Percentiles rank a stretch among this genome's conserved stretches.
phyloP scores from a whole-genome alignment of 2,113 vertebrate species.

The Hipposideros armiger region DNA sequence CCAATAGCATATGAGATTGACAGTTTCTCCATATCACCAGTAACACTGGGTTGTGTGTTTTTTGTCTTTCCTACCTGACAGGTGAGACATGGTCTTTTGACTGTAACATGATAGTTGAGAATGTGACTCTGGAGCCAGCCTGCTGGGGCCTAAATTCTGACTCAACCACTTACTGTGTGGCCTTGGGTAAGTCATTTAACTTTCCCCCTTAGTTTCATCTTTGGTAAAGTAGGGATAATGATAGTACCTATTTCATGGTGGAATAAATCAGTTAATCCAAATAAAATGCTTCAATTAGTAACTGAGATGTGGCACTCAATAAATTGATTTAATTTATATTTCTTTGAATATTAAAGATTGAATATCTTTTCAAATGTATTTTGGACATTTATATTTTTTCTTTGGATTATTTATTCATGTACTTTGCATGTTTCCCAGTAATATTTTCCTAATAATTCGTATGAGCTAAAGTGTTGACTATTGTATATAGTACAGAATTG shows the following conservation, averaged over 20 bases:
- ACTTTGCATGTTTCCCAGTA: conserved; percentile 20
- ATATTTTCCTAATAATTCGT: background rate
- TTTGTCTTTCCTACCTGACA: background rate
- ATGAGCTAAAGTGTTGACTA: background rate
- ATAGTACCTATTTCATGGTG: conserved; percentile 25
- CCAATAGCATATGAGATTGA: background rate
- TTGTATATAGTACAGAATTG: background rate
- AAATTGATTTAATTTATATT: conserved; percentile 30
- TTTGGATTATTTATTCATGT: conserved; percentile 1
- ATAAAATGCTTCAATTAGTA: conserved; percentile 48
- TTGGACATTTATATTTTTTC: conserved; percentile 20
- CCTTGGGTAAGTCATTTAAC: conserved; percentile 41
- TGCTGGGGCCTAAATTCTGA: background rate
- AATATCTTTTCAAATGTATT: conserved; percentile 28
- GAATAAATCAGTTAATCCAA: conserved; percentile 23
- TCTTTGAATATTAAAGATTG: conserved; percentile 51
- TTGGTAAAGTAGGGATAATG: background rate
- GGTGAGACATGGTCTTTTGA: conserved; percentile 14
- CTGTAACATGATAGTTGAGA: background rate
- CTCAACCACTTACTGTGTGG: background rate
- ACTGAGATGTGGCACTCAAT: background rate
- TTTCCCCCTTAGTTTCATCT: conserved; percentile 28
- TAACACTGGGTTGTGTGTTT: conserved; percentile 40
- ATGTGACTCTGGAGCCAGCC: background rate
- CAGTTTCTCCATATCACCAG: background rate